Conservation (phyloP, 2,797 vertebrate species). For the Gymnothorax javanicus region DNA sequence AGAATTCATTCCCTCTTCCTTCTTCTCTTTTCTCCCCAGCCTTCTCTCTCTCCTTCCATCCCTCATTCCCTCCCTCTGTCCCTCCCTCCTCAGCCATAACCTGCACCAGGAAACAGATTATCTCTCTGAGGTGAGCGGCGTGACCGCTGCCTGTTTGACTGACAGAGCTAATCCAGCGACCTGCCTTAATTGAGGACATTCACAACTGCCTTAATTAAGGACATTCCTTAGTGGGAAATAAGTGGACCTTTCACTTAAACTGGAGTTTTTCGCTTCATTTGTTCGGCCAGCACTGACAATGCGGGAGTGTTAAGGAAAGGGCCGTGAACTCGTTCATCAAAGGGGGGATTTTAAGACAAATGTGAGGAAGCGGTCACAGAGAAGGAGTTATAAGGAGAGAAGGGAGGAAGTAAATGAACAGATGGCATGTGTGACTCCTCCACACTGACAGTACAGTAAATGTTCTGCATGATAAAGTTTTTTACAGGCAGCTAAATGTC, state of each 20-base stretch:
- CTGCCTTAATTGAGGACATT: no score
- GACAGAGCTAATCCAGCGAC: not conserved
- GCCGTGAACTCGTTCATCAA: not conserved
- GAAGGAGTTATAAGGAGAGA: not conserved
- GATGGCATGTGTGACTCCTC: no score
- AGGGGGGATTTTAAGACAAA: not conserved
- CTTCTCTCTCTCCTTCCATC: no score
- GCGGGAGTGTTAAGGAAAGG: not conserved
- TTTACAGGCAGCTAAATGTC: no score
- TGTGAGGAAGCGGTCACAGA: not conserved
- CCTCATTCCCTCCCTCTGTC: not conserved
- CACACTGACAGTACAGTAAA: no score
- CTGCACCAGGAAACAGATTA: not conserved
- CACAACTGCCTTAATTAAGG: conserved; percentile 17
- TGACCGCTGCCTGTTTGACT: not conserved
- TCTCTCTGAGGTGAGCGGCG: not conserved
- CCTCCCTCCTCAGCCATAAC: not conserved
- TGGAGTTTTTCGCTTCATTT: not conserved
- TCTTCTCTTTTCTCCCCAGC: no score
- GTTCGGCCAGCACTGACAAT: no score
- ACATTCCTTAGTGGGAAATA: not conserved
- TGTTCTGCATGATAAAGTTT: no score
- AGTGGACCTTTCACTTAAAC: not conserved
- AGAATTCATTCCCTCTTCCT: not conserved
- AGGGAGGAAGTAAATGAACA: not conserved